Evolutionary conservation across 2,797 vertebrate genomes (phyloP), one percentile per base, ranked within the genome.

Genomic region (Pangasius larnaudii): DNA sequence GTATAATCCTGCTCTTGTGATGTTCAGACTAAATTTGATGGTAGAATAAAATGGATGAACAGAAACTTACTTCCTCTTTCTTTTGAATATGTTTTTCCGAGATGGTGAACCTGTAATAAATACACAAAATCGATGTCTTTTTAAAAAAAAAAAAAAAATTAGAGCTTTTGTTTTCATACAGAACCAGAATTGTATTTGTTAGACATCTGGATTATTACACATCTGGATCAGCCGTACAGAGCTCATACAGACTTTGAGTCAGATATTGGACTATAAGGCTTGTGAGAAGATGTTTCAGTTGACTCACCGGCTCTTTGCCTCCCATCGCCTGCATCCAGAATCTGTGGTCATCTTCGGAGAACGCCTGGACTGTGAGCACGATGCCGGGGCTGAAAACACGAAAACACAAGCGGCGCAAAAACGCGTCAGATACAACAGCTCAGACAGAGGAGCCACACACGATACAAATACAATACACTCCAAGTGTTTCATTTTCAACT

Each of bases 291-390:
- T 2, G 1, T 2, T 27, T 61, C 61, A 49, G 24, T 85, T 75
- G 18, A 92, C 97, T 97, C 96, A 99, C 98, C 91, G 96, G 95
- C 93, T 99, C 98, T 94, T 98, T 99, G 93, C 98, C 98, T 90
- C 97, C 98, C 96, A 99, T 97, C 74, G 97, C 98, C 91, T 98
- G 97, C 95, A 99, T 96, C 99, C 99, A 99, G 88, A 97, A 96
- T 91, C 95, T 98, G 88, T 97, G 96, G 93, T 99, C 98, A 88
- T 98, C 97, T 92, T 99, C 98, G 1, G 98, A 99, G 91, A 98
- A 95, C 0, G 98, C 96, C 92, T 99, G 99, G 92, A 99, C 95
- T 24, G 98, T 99, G 89, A 99, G 91, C 63, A 97, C 92, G n/a
- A 95, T 95, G 1, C 97, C 97, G 8, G 97, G 98, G 88, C 99